Evolutionary conservation across 2,888 invertebrate genomes (phyloP), one percentile per base, ranked within the genome.

Genomic region (Drosophila anomalata): DNA sequence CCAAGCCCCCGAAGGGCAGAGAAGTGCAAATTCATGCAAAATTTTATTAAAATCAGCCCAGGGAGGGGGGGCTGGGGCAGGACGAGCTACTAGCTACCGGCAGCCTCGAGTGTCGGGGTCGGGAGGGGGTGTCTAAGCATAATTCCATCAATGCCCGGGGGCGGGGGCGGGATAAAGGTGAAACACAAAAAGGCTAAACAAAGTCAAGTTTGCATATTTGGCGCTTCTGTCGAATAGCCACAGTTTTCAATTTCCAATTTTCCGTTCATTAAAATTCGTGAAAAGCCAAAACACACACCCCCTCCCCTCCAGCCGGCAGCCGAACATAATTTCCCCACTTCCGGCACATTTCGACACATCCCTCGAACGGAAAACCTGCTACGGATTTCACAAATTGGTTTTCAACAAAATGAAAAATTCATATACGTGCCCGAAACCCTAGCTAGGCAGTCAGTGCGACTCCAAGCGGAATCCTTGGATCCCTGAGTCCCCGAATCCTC

Each of bases 371-470:
- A 58, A 74, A 76, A 73, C 73, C 74, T 66, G 78, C 85, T 55
- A 80, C 78, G 78, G 87, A 87, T 79, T 82, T 85, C 73, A 70
- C 88, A 88, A 83, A 83, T 83, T 88, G 88, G 74, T 83, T 86
- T 81, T 87, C 79, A 87, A 71, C 82, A 81, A 78, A 87, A 82
- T 82, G 85, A 83, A 88, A 83, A 83, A 83, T 83, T 87, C 86
- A 83, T 87, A 86, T 79, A 77, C 71, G 68, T 72, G 71, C 60
- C 60, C 11, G 39, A 26, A 20, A 17, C 29, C 26, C 29, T 9
- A 36, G 36, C n/a, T n/a, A 36, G 36, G n/a, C 36, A 29, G 8
- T 29, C 29, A 8, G 29, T 29, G 7, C 29, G 9, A 17, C 20
- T 31, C 17, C 26, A 44, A 36, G 42, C 29, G 2, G 29, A 29